phyloP scores from a whole-genome alignment of 2,113 vertebrate species.

The Chloebia gouldiae region DNA sequence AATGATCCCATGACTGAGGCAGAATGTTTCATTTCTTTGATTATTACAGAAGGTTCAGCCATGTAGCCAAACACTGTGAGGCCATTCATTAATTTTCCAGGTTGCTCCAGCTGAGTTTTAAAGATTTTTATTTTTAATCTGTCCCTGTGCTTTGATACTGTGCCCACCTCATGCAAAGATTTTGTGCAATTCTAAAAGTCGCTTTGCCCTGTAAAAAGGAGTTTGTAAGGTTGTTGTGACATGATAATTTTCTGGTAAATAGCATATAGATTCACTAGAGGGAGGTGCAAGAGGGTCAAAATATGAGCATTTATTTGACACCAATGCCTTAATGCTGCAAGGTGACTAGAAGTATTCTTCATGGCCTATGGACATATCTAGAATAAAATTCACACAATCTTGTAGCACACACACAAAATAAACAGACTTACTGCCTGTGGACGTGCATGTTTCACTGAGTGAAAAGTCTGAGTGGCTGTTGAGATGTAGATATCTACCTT shows the following conservation, averaged over 20 bases:
- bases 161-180: background rate
- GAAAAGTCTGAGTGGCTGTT: background rate
- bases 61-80: background rate
- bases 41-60: background rate
- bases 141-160: background rate
- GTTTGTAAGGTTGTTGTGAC: background rate
- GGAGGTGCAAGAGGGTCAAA: background rate
- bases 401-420: background rate
- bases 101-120: background rate
- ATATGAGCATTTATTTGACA: background rate
- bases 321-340: background rate
- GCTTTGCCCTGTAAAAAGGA: background rate
- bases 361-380: background rate
- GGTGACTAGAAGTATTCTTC: background rate
- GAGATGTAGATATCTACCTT: background rate
- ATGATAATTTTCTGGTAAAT: background rate
- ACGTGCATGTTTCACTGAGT: background rate
- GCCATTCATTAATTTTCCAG: constrained; percentile 1
- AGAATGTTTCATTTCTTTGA: background rate
- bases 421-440: background rate
- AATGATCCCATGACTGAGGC: background rate
- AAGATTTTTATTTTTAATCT: background rate
- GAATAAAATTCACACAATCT: background rate
- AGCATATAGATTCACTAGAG: background rate
- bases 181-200: background rate